Evolutionary conservation across 2,888 invertebrate species (phyloP), one percentile per base, ranked within the genome.

Genomic region (Ophonus ardosiacus): DNA sequence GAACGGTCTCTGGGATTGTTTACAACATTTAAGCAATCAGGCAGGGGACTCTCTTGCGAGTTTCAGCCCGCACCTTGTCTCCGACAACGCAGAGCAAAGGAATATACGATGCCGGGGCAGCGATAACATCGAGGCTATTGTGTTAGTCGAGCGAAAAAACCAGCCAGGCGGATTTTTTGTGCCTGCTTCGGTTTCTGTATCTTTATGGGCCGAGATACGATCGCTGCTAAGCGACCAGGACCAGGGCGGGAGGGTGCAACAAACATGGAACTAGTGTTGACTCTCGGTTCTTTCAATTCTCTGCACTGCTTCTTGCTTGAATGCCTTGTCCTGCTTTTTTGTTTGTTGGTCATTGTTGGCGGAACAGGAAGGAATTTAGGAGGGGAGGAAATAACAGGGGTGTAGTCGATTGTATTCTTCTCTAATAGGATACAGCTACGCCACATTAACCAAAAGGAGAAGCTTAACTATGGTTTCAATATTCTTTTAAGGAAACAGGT

Each of bases 1-100:
- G 21, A 31, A 31, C 31, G 31, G 31, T 31, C 31, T 31, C 31
- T 1, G 38, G 15, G 31, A 81, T 81, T 81, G 81, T 81, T 81
- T 81, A 81, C 81, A 81, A 81, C 65, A 81, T 81, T 81, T 81
- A 81, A 81, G 81, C 81, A 81, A 81, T 81, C 81, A 81, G 81
- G 43, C 5, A 38, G 81, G 81, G 43, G 43, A 18, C 65, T 81
- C 51, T 81, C 43, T n/a, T 51, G 21, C 24, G 43, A 31, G 63
- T 65, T 81, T 81, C 38, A 63, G 63, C 68, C 68, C 38, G 31
- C 38, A 63, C 68, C 68, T 38, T 24, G n/a, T 1, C 10, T 24
- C 61, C 8, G 24, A 63, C 63, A 63, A 21, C 21, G 63, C 10
- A 21, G 21, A 63, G 10, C 21, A 21, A 21, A 18, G 63, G 68